Evolutionary conservation across 2,888 invertebrate species (phyloP).

Genomic region (Cactoblastis cactorum): DNA sequence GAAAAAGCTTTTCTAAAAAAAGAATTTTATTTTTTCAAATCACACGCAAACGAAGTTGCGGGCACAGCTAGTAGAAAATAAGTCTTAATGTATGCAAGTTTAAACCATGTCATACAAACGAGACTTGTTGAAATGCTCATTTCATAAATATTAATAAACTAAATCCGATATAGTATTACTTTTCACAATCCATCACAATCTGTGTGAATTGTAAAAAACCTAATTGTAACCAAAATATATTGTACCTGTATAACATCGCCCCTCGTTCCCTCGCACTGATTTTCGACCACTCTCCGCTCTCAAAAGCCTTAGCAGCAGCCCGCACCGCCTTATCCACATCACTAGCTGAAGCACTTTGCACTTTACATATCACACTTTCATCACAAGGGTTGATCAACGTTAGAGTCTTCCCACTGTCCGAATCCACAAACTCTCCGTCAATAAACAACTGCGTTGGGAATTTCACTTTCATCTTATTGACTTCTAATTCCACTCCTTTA

Average conservation of each 20-base stretch:
- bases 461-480: conserved; percentile 90
- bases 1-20: no score
- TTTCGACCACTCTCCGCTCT: conserved; percentile 94
- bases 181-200: no score
- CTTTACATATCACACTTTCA: conserved; percentile 88
- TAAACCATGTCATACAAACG: no score
- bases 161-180: no score
- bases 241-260: conserved; percentile 86
- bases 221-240: conserved; percentile 17
- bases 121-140: no score
- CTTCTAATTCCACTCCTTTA: conserved; percentile 86
- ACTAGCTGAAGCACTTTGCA: conserved; percentile 83
- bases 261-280: conserved; percentile 96
- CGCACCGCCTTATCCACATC: conserved; percentile 94
- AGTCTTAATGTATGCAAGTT: no score
- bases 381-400: conserved; percentile 90
- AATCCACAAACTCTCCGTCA: conserved; percentile 92
- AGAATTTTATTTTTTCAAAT: no score
- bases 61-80: no score
- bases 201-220: no score
- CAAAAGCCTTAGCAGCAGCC: conserved; percentile 93
- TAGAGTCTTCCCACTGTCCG: conserved; percentile 82
- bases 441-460: conserved; percentile 96
- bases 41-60: no score
- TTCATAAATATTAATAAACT: no score